Percentiles rank a stretch among this genome's conserved stretches.
Conservation (phyloP, 2,113 vertebrate species). For the Phoxinus phoxinus region DNA sequence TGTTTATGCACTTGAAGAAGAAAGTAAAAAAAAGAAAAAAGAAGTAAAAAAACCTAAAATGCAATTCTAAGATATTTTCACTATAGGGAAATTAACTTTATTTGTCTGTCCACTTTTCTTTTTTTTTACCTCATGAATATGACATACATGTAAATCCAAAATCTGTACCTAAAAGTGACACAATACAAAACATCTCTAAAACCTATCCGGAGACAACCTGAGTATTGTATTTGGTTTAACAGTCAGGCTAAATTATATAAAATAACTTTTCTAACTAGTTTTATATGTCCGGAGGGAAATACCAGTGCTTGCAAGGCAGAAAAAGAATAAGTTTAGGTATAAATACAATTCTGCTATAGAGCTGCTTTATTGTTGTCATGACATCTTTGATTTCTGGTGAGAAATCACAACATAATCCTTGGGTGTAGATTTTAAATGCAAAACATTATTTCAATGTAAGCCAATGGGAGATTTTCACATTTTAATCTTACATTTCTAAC, state of each 20-base stretch:
- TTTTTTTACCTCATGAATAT: not conserved
- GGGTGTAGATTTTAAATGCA: not conserved
- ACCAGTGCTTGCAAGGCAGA: not conserved
- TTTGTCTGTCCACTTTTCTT: not conserved
- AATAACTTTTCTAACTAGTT: not conserved
- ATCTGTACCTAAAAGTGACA: constrained; percentile 34
- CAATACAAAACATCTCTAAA: constrained; percentile 24
- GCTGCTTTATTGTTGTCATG: not conserved
- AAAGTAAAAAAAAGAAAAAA: fast-evolving
- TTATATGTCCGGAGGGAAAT: not conserved
- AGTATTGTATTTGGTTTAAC: constrained; percentile 31
- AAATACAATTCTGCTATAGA: not conserved
- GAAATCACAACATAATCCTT: not conserved
- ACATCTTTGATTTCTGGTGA: not conserved
- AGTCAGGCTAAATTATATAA: not conserved
- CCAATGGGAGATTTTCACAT: not conserved
- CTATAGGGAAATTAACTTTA: not conserved
- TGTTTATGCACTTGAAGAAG: not conserved
- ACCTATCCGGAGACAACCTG: constrained; percentile 23
- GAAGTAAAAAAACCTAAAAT: not conserved
- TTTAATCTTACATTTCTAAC: not conserved
- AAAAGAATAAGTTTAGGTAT: not conserved
- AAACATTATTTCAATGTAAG: not conserved
- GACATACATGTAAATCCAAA: constrained; percentile 20
- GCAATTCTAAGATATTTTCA: not conserved